Conservation (phyloP, 2,113 vertebrate genomes). For the Rhinopomastus cyanomelas region DNA sequence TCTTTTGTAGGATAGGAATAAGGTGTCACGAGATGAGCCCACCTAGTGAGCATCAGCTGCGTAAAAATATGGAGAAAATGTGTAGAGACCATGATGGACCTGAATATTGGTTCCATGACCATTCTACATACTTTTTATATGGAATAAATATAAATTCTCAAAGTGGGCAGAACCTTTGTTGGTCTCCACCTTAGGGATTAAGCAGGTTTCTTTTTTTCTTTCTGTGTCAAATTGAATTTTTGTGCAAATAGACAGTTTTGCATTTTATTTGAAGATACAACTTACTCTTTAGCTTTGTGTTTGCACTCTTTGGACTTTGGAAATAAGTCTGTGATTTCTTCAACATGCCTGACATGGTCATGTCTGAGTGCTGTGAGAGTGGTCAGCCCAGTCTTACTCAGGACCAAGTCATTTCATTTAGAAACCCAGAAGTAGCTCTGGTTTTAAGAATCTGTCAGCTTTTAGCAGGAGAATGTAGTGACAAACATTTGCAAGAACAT, state of each 20-base stretch:
- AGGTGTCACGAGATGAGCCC: background rate
- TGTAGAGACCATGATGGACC: background rate
- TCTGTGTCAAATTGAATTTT: background rate
- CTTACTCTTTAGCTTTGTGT: background rate
- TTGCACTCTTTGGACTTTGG: background rate
- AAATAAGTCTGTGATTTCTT: background rate
- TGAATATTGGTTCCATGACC: background rate
- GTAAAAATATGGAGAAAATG: background rate
- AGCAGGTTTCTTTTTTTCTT: background rate
- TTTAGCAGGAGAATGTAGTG: background rate
- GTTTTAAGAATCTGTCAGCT: background rate
- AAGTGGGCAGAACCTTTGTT: background rate
- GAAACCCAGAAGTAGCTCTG: background rate
- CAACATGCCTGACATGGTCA: background rate
- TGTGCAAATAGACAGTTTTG: background rate
- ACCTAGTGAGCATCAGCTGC: background rate
- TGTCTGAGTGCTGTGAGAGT: background rate
- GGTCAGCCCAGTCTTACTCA: background rate
- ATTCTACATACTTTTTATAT: background rate
- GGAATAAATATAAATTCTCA: background rate
- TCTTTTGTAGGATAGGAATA: no score
- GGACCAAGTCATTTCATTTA: background rate
- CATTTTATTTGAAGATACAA: background rate
- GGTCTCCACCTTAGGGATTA: background rate
- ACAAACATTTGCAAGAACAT: background rate